Evolutionary conservation across 2,113 vertebrate species (phyloP).

Genomic region (Phainopepla nitens): DNA sequence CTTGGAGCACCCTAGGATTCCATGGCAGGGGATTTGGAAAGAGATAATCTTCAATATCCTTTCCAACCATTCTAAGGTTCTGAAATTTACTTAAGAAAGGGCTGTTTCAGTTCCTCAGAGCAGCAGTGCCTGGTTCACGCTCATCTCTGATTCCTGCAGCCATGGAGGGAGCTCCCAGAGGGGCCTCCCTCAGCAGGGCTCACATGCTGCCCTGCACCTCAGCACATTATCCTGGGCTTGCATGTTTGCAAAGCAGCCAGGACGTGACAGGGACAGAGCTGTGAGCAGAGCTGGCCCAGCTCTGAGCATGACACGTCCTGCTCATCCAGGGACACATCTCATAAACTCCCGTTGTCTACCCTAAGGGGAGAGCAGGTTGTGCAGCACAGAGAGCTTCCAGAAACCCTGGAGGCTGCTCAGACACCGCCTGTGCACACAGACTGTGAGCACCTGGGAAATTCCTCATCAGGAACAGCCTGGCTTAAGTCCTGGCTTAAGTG

Average conservation of each 20-base stretch:
- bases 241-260: not conserved
- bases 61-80: not conserved
- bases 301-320: not conserved
- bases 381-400: not conserved
- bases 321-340: not conserved
- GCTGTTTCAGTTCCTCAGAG: not conserved
- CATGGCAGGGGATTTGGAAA: not conserved
- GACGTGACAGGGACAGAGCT: not conserved
- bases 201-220: not conserved
- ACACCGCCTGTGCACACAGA: not conserved
- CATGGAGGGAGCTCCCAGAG: not conserved
- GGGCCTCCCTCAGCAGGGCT: not conserved
- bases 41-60: not conserved
- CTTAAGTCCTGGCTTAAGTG: not conserved
- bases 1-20: accelerated
- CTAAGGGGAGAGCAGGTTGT: not conserved
- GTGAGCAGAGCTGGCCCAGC: not conserved
- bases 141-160: not conserved
- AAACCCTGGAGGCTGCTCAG: not conserved
- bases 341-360: not conserved
- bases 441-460: not conserved
- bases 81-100: not conserved
- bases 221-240: not conserved
- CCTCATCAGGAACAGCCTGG: not conserved
- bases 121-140: not conserved